Conservation (phyloP, 2,113 vertebrate species). For the Cacatua alba region DNA sequence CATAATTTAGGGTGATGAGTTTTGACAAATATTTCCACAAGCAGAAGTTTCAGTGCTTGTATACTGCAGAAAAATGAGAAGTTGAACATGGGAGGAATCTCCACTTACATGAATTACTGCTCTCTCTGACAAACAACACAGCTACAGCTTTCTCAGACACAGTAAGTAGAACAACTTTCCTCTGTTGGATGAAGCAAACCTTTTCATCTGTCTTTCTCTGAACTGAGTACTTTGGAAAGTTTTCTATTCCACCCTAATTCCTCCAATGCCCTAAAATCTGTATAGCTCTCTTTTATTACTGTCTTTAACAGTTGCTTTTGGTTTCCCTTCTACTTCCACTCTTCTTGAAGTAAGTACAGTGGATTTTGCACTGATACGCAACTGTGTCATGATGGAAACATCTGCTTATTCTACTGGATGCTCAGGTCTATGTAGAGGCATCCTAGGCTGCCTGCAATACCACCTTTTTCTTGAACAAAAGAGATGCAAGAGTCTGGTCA, state of each 20-base stretch:
- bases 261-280: not conserved
- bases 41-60: too few relatives aligned
- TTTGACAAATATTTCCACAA: too few relatives aligned
- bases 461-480: not conserved
- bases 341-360: not conserved
- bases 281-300: not conserved
- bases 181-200: not conserved
- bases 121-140: not conserved
- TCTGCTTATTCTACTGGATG: not conserved
- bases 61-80: too few relatives aligned
- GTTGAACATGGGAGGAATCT: too few relatives aligned
- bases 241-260: not conserved
- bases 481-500: not conserved
- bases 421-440: not conserved
- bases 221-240: not conserved
- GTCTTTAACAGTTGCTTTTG: not conserved
- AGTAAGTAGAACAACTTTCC: not conserved
- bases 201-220: not conserved
- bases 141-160: fast-evolving
- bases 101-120: not conserved
- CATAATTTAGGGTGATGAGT: too few relatives aligned
- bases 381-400: not conserved
- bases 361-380: not conserved
- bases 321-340: not conserved
- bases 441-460: not conserved